Conservation (phyloP, 2,888 invertebrate genomes). For the Scotopteryx bipunctaria region DNA sequence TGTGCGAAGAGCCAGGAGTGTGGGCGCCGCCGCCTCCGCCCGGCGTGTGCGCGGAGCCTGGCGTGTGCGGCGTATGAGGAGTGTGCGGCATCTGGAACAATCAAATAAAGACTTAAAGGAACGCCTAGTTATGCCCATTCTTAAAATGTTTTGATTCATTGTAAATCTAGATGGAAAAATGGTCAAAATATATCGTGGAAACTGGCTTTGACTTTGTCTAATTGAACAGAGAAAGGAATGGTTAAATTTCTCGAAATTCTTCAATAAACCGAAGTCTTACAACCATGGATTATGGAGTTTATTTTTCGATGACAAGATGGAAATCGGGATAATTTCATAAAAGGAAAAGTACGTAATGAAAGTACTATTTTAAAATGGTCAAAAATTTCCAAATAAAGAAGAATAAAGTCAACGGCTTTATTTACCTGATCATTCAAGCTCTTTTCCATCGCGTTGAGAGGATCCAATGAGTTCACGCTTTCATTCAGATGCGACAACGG, state of each 20-base stretch:
- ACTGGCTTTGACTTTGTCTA: too few relatives aligned
- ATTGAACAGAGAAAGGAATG: too few relatives aligned
- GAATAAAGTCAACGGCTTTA: constrained; percentile 10
- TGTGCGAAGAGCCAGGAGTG: constrained; percentile 88
- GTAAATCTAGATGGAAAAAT: not conserved
- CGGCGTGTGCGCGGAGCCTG: constrained; percentile 91
- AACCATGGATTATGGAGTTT: too few relatives aligned
- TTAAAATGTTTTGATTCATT: too few relatives aligned
- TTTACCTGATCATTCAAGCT: constrained; percentile 94
- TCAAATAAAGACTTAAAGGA: not conserved
- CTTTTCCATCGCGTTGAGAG: constrained; percentile 96
- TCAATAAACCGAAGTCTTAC: too few relatives aligned
- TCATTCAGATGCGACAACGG: constrained; percentile 93
- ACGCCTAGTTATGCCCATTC: too few relatives aligned
- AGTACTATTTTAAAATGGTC: too few relatives aligned
- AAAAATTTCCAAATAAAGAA: not conserved
- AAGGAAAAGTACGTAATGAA: too few relatives aligned
- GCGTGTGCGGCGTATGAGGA: constrained; percentile 89
- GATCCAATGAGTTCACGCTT: constrained; percentile 94
- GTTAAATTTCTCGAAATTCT: too few relatives aligned
- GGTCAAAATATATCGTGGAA: too few relatives aligned
- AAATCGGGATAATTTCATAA: too few relatives aligned
- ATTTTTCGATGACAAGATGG: too few relatives aligned
- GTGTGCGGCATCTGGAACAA: constrained; percentile 86
- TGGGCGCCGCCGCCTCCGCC: constrained; percentile 86